Conservation (phyloP, 2,113 vertebrate species). For the Bubo bubo region DNA sequence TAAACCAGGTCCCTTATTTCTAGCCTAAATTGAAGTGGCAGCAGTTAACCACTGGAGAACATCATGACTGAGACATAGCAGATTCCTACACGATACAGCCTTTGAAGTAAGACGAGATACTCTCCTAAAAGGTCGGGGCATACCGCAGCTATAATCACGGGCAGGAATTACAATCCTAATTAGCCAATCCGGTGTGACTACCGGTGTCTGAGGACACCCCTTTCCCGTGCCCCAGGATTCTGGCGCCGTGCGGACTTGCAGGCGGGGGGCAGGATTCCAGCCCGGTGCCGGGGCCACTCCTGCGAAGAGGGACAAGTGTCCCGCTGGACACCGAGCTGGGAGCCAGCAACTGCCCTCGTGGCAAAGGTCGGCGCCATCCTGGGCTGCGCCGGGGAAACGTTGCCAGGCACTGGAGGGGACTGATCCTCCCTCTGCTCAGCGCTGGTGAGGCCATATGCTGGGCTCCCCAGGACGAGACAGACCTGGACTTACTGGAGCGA, state of each 20-base stretch:
- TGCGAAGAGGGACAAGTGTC: accelerated
- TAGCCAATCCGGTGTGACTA: not conserved
- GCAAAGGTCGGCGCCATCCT: no score
- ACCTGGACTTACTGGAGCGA: not conserved
- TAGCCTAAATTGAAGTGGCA: not conserved
- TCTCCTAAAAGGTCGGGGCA: not conserved
- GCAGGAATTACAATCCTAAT: not conserved
- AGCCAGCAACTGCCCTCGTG: accelerated
- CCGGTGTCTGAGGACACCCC: not conserved
- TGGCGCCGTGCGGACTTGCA: no score
- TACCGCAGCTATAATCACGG: accelerated
- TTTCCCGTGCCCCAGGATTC: not conserved
- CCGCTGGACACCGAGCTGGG: not conserved
- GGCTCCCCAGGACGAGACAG: not conserved
- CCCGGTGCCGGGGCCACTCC: no score
- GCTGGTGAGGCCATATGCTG: not conserved
- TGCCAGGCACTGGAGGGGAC: not conserved
- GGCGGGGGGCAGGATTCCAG: not conserved
- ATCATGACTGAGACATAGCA: accelerated
- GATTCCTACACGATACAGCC: not conserved
- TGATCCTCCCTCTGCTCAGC: not conserved
- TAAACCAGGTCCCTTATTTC: not conserved
- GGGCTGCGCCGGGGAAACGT: not conserved
- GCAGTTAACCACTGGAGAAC: not conserved
- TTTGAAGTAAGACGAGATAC: not conserved